Conservation (phyloP, 2,113 vertebrate genomes). For the Diphyllodes magnificus region DNA sequence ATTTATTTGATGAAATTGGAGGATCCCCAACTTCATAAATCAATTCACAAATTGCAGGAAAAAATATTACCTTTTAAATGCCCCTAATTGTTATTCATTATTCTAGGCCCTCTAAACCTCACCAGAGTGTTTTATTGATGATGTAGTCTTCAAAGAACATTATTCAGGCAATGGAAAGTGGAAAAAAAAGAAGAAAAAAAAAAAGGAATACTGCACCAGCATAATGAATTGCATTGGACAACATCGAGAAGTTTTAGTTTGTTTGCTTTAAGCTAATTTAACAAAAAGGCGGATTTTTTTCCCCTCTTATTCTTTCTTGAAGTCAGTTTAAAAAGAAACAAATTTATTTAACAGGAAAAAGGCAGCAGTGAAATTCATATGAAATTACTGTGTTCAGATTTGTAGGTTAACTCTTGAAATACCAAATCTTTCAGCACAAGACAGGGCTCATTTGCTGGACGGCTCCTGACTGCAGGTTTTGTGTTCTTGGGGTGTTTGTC, state of each 20-base stretch:
- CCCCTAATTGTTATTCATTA: slow-evolving; percentile 75
- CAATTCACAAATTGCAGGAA: slow-evolving; percentile 67
- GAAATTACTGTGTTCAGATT: background rate
- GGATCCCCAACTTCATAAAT: slow-evolving; percentile 69
- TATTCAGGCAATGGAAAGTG: slow-evolving; percentile 32
- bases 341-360: background rate
- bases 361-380: background rate
- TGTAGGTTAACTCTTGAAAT: background rate
- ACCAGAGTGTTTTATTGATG: slow-evolving; percentile 68
- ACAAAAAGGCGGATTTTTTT: background rate
- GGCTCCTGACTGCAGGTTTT: background rate
- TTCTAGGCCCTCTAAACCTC: slow-evolving; percentile 62
- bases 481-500: background rate
- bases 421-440: background rate
- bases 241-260: background rate
- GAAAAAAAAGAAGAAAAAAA: fast-evolving
- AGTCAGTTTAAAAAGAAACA: slow-evolving; percentile 1
- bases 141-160: slow-evolving; percentile 64
- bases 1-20: slow-evolving; percentile 75
- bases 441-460: background rate
- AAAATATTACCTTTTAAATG: slow-evolving; percentile 75
- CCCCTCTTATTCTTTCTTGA: background rate
- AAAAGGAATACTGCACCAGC: background rate
- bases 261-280: slow-evolving; percentile 48
- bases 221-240: slow-evolving; percentile 7